Conservation (phyloP, 2,888 invertebrate genomes). For the Drosophila hamatofila region DNA sequence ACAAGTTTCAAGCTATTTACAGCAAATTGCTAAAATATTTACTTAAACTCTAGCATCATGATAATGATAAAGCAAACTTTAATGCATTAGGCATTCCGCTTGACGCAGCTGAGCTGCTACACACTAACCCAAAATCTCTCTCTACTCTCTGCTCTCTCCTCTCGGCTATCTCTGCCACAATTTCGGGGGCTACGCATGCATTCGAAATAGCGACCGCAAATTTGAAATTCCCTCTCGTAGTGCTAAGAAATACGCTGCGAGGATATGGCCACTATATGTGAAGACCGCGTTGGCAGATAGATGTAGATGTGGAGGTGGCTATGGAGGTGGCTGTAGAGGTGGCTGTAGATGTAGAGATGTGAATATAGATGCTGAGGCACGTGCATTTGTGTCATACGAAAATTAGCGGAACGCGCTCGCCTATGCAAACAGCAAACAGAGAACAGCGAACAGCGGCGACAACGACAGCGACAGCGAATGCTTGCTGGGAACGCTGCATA, state of each 20-base stretch:
- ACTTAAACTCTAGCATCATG: not conserved
- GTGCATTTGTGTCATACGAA: slow-evolving; percentile 38
- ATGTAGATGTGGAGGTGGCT: not conserved
- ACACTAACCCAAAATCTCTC: slow-evolving; percentile 1
- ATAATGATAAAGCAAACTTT: slow-evolving; percentile 14
- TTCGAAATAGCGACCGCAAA: slow-evolving; percentile 46
- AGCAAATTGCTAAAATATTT: slow-evolving; percentile 2
- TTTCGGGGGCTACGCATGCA: slow-evolving; percentile 44
- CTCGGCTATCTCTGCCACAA: not conserved
- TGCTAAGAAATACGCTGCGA: slow-evolving; percentile 38
- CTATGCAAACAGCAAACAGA: slow-evolving; percentile 39
- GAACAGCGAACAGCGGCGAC: slow-evolving; percentile 16
- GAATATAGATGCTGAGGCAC: slow-evolving; percentile 14
- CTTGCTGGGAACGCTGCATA: slow-evolving; percentile 23
- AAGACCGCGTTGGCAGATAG: not conserved
- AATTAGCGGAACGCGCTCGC: slow-evolving; percentile 48
- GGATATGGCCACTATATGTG: not conserved
- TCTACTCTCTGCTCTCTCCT: not conserved
- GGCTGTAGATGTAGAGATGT: too few relatives aligned
- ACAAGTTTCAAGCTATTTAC: not conserved
- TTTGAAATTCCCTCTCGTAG: slow-evolving; percentile 46
- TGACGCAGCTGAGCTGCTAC: slow-evolving; percentile 12
- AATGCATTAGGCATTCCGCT: slow-evolving; percentile 39
- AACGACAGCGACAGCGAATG: not conserved
- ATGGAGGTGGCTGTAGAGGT: too few relatives aligned